Evolutionary conservation across 2,113 vertebrate species (phyloP), one percentile per base, ranked within the genome.

Genomic region (Cygnus buccinator): DNA sequence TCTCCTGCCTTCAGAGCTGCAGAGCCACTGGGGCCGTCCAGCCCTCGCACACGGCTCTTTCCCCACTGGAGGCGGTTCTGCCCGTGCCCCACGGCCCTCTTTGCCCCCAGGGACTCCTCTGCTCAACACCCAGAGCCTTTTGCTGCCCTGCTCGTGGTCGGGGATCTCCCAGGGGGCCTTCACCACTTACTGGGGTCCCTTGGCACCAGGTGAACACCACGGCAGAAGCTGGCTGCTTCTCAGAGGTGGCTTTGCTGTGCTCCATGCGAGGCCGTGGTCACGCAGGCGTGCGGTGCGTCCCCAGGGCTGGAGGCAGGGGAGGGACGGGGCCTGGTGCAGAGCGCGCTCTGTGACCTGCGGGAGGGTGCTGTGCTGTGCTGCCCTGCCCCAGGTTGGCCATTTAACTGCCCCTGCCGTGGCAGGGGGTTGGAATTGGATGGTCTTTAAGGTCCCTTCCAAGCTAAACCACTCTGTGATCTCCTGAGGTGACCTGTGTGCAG

Each of bases 11-110:
- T 67, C 13, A 1, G 4, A 25, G 90, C 72, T 92, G 85, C 91
- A 74, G 63, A 77, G 90, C 90, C 39, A 57, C 52, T 21, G 85
- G 35, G 86, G 86, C 93, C 80, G 12, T 35, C 55, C 77, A 88
- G 87, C 80, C 83, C 89, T 63, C 91, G 10, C 79, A 90, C 39
- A 72, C 93, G 84, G 94, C 71, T 66, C 39, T 76, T 17, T 44
- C 57, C 1, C 11, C 76, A 58, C 82, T 79, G 87, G 43, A 48
- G 46, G 2, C 9, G 41, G 50, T 59, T 75, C 73, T 90, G 86
- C 75, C 89, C 16, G 2, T 33, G 37, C 71, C 71, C 88, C 0
- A 0, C 7, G 73, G n/a, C 33, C 0, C 3, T 37, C 20, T 82
- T 29, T 79, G 48, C 67, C 78, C 75, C 20, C 63, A 39, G 73